Conservation (phyloP, 2,113 vertebrate genomes). For the Numida meleagris region DNA sequence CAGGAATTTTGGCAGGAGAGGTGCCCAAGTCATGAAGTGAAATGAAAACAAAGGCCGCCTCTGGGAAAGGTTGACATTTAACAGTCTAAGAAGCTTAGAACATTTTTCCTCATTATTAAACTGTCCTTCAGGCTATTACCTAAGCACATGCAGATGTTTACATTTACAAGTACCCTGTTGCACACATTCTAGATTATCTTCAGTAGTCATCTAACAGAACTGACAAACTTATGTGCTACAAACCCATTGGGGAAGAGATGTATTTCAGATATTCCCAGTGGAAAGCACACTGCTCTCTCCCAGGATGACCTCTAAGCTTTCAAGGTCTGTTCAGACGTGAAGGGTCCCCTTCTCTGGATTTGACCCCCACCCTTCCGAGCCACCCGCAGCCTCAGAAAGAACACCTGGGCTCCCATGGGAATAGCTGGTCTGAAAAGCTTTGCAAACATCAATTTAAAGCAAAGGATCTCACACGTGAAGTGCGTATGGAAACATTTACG, state of each 20-base stretch:
- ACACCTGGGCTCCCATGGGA: neutral
- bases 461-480: no score
- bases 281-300: fast-evolving
- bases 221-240: neutral
- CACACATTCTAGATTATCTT: neutral
- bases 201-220: neutral
- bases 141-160: neutral
- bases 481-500: no score
- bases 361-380: neutral
- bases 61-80: neutral
- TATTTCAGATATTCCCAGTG: neutral
- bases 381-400: neutral
- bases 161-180: neutral
- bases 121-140: neutral
- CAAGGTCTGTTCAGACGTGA: neutral
- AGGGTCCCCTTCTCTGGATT: neutral
- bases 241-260: neutral
- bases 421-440: neutral
- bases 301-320: neutral
- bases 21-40: neutral
- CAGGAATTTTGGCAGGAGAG: fast-evolving
- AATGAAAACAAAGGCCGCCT: neutral
- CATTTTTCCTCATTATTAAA: neutral
- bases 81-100: neutral
- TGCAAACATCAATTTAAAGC: neutral